Base-by-base conservation (phyloP, 1,140 invertebrate genomes). In the Pogonomyrmex californicus region DNA sequence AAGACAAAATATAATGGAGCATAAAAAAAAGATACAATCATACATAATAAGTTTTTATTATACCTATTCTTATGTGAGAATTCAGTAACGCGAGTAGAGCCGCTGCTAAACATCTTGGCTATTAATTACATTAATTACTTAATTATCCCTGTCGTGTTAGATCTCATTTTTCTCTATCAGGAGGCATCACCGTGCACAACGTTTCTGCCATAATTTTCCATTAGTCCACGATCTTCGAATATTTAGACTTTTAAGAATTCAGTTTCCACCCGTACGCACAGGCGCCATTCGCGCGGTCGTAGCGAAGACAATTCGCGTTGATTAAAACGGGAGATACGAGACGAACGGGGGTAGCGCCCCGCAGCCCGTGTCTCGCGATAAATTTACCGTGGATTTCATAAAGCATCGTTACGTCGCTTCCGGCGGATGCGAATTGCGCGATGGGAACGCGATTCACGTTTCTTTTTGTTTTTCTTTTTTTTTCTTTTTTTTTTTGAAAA, bases 301-400 rank as follows among this genome's bases (percentile, higher is more conserved):
- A 58, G 44, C 51, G 54, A 71, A 73, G 79, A 82, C 66, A 82
- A 73, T 44, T 9, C 66, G 54, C 54, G 66, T 82, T 73, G 66
- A 82, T 82, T 82, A 82, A 82, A 82, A 82, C 66, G 51, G 51
- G 65, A 51, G 41, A 68, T 44, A 23, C 65, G 65, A 41, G 65
- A 58, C 79, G 41, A 60, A 73, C 17, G n/a, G 30, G 65, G 51
- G 76, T 87, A 56, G 87, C 60, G 58, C 60, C 41, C 76, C 51
- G 86, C 65, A 60, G 49, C 30, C 71, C 33, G 49, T 82, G 70
- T 81, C 86, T 86, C 54, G 83, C 82, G 85, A 71, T 75, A 86
- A 78, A 85, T 88, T 87, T 75, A 76, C 75, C 68, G 79, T 54
- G 38, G 54, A 82, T 73, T 82, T 82, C 66, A 82, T 82, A 82